phyloP scores from a whole-genome alignment of 2,113 vertebrate genomes.

The Halichoeres trimaculatus region DNA sequence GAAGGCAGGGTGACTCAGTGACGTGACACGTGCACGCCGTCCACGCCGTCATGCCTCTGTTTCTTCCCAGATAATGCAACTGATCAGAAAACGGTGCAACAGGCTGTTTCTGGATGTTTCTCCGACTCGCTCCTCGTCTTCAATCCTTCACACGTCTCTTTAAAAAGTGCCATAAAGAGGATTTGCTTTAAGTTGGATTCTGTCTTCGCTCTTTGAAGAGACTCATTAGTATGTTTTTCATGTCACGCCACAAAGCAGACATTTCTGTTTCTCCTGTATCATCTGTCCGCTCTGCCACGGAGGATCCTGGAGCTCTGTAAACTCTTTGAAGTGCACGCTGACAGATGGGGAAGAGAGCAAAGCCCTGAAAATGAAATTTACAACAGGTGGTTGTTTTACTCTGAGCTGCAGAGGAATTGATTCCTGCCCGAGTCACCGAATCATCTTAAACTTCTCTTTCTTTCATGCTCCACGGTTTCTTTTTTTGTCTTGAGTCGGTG shows the following conservation, averaged over 20 bases:
- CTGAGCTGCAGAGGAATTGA: not conserved
- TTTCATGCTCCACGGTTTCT: not conserved
- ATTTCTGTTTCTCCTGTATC: conserved; percentile 12
- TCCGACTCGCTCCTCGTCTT: too few species aligned
- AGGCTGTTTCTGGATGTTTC: conserved; percentile 14
- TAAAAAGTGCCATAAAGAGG: conserved; percentile 9
- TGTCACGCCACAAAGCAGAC: conserved; percentile 16
- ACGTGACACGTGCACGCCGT: too few species aligned
- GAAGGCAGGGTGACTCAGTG: conserved; percentile 32
- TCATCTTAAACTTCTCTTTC: not conserved
- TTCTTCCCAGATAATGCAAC: not conserved
- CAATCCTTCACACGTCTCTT: conserved; percentile 45
- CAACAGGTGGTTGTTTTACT: conserved; percentile 35
- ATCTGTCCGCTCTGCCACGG: conserved; percentile 25
- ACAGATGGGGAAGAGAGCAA: conserved; percentile 39
- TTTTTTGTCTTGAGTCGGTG: not conserved
- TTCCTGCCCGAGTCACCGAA: not conserved
- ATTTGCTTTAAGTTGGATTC: conserved; percentile 20
- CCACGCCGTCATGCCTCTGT: conserved; percentile 14
- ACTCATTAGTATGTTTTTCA: conserved; percentile 44
- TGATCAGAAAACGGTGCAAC: conserved; percentile 12
- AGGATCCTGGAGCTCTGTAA: not conserved
- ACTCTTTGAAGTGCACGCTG: conserved; percentile 37
- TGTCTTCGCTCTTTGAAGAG: conserved; percentile 39
- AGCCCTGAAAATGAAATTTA: conserved; percentile 24